phyloP scores from a whole-genome alignment of 2,797 vertebrate genomes.

The Sarcophilus harrisii region DNA sequence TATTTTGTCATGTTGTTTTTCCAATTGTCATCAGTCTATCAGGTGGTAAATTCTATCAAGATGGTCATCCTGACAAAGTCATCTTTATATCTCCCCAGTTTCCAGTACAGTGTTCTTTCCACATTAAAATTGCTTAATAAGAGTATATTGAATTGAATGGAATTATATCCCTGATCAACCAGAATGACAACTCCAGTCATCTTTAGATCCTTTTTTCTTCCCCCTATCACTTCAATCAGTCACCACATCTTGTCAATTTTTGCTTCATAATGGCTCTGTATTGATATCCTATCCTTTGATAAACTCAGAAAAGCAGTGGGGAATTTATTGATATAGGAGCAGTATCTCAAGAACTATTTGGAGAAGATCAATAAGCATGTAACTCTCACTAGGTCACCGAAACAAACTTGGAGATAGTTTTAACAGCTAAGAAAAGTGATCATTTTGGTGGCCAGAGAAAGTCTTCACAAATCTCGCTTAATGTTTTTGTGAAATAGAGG shows the following conservation, averaged over 20 bases:
- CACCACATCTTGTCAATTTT: not conserved
- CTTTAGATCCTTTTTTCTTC: not conserved
- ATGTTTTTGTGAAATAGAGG: not conserved
- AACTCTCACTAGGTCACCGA: not conserved
- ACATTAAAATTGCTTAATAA: not conserved
- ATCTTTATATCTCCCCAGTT: not conserved
- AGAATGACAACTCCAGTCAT: not conserved
- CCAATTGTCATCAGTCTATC: not conserved
- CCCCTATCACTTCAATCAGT: not conserved
- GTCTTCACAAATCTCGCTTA: constrained; percentile 11
- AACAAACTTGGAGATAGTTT: constrained; percentile 40
- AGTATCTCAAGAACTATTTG: constrained; percentile 52
- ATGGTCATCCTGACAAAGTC: not conserved
- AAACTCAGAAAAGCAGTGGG: not conserved
- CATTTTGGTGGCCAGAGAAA: constrained; percentile 1
- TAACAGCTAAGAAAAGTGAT: constrained; percentile 62
- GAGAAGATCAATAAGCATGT: constrained; percentile 59
- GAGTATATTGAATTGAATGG: not conserved
- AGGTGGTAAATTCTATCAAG: not conserved
- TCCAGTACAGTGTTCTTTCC: not conserved
- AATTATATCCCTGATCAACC: not conserved
- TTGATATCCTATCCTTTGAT: constrained; percentile 36
- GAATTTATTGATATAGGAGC: constrained; percentile 21
- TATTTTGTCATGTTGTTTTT: not conserved
- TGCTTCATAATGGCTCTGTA: not conserved